Conservation (phyloP, 2,888 invertebrate genomes). For the Amorpha juglandis region DNA sequence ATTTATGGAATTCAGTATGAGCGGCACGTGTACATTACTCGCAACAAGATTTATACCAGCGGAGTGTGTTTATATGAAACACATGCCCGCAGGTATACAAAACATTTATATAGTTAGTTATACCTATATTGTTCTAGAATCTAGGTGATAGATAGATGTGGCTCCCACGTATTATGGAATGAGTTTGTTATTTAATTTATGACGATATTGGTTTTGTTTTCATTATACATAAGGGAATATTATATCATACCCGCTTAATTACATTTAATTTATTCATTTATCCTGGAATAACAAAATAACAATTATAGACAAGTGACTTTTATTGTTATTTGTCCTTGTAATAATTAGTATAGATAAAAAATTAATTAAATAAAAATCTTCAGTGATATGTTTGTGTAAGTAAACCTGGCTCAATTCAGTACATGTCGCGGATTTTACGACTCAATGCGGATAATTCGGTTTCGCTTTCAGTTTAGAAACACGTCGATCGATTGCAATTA, state of each 20-base stretch:
- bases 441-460: conserved; percentile 16
- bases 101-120: background rate
- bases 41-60: conserved; percentile 10
- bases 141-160: background rate
- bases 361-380: too few relatives aligned
- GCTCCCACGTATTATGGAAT: background rate
- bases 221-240: background rate
- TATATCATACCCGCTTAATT: background rate
- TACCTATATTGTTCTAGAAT: background rate
- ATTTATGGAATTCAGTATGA: background rate
- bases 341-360: too few relatives aligned
- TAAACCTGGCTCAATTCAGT: too few relatives aligned
- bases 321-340: background rate
- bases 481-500: conserved; percentile 20
- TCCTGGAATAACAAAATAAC: too few relatives aligned
- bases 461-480: conserved; percentile 6
- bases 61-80: conserved; percentile 1
- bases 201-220: background rate
- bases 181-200: background rate
- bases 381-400: too few relatives aligned
- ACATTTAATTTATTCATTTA: background rate
- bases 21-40: conserved; percentile 4
- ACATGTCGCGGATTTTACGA: background rate
- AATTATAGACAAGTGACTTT: too few relatives aligned
- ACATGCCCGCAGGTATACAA: background rate